Evolutionary conservation across 2,888 invertebrate genomes (phyloP).

Genomic region (Argyra leucocephala): DNA sequence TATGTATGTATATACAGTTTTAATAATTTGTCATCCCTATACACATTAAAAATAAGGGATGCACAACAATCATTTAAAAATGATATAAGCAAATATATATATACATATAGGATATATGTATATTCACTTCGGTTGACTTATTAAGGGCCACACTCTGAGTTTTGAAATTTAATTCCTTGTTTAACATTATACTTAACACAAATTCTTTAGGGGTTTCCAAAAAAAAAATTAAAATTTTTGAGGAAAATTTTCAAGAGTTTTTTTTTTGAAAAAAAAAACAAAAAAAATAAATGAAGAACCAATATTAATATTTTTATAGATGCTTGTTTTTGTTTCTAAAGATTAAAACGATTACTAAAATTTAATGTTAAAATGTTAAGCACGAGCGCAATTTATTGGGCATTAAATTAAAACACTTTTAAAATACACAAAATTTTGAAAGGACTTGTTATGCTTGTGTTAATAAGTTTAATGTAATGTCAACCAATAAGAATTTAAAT

Average conservation of each 20-base stretch:
- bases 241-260: not conserved
- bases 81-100: too few relatives aligned
- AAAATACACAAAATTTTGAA: not conserved
- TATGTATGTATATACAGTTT: not conserved
- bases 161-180: constrained; percentile 13
- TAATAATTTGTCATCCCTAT: constrained; percentile 2
- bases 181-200: constrained; percentile 17
- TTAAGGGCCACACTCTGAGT: constrained; percentile 16
- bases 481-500: too few relatives aligned
- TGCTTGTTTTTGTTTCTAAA: too few relatives aligned
- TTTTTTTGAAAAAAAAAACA: not conserved
- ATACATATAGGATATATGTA: too few relatives aligned
- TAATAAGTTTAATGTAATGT: too few relatives aligned
- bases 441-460: not conserved
- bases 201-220: constrained; percentile 3
- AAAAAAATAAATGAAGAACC: too few relatives aligned
- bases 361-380: not conserved
- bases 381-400: not conserved
- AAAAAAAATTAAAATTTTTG: not conserved
- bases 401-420: not conserved
- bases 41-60: not conserved
- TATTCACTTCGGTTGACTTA: not conserved
- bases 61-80: not conserved
- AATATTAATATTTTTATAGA: too few relatives aligned
- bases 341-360: too few relatives aligned